phyloP scores from a whole-genome alignment of 2,797 vertebrate genomes.

The Lindbergichthys nudifrons region DNA sequence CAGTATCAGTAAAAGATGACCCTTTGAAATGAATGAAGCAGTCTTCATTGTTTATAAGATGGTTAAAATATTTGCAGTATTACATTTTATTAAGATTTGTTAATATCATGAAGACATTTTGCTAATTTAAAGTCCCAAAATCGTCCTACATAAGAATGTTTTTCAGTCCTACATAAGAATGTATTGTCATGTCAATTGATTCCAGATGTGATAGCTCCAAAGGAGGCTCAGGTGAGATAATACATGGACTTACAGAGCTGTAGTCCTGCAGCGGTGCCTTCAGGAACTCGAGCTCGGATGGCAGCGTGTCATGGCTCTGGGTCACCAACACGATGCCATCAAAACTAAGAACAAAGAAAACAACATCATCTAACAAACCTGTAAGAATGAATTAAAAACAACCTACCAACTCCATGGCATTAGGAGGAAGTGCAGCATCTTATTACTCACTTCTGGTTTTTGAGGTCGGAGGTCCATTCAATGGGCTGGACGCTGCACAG shows the following conservation, averaged over 20 bases:
- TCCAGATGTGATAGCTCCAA: not conserved
- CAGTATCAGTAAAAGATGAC: not conserved
- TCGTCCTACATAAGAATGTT: no score
- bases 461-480: slow-evolving; percentile 80
- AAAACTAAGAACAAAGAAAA: slow-evolving; percentile 63
- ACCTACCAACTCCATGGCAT: not conserved
- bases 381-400: not conserved
- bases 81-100: no score
- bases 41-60: no score
- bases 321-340: slow-evolving; percentile 86
- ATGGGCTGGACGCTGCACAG: slow-evolving; percentile 80
- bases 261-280: slow-evolving; percentile 83
- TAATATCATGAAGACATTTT: no score
- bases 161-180: not conserved
- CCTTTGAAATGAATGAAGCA: not conserved
- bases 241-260: slow-evolving; percentile 74
- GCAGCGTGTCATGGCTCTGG: slow-evolving; percentile 74
- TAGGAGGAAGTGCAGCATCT: not conserved
- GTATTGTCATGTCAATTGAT: not conserved
- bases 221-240: not conserved
- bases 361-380: not conserved
- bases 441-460: slow-evolving; percentile 80
- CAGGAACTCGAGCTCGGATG: slow-evolving; percentile 75
- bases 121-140: no score
- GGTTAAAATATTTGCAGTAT: no score